Evolutionary conservation across 2,888 invertebrate species (phyloP), one percentile per base, ranked within the genome.

Genomic region (Platypus cylindrus): DNA sequence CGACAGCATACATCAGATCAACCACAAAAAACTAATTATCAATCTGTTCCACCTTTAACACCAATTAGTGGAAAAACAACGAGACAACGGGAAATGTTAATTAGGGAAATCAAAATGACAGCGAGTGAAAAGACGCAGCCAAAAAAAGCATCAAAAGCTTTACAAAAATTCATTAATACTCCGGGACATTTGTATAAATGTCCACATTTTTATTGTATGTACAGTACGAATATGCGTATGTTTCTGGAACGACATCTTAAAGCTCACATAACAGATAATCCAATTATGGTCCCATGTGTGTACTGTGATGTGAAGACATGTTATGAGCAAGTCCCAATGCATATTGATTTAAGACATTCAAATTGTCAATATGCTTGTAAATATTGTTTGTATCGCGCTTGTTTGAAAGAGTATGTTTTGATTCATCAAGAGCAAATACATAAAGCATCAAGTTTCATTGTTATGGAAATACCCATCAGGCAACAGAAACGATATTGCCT

Each of bases 301-400:
- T 64, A 70, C 55, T 54, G 59, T 26, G 59, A 59, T 16, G 56
- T 62, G 15, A 66, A 67, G 46, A 54, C 69, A 31, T 56, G 65
- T 2, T 58, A 66, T 40, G 55, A 51, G 11, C 48, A 51, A 12
- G 47, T 56, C 3, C 47, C 49, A 12, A 45, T 53, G 17, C 82
- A 82, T 52, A 66, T 79, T 9, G 66, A 72, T 30, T 66, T 68
- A 16, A 63, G 63, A 20, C 82, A 83, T 48, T 67, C 66, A 0
- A 59, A 64, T 34, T 75, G 78, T 48, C 62, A 65, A 17, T 79
- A 60, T 48, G 71, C 72, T 17, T 83, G 83, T 48, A 62, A 60
- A 3, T 65, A 69, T 44, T 83, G 83, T 50, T 73, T 80, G 48
- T 82, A 80, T 54, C 63, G 81, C 30, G 73, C 75, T 0, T 59